Conservation (phyloP, 2,797 vertebrate genomes). For the Odontamblyopus rebecca region DNA sequence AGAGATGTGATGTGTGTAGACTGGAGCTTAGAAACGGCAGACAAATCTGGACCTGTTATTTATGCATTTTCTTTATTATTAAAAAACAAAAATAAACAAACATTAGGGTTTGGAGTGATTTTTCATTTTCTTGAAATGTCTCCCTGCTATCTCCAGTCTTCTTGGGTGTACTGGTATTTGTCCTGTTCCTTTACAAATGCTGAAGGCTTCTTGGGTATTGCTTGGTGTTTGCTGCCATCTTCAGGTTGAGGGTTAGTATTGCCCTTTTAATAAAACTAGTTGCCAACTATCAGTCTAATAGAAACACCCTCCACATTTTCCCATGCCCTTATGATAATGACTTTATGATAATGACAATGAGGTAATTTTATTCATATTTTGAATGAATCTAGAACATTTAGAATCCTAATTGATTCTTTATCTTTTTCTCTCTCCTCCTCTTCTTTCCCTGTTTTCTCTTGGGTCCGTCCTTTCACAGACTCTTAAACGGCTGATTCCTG, state of each 20-base stretch:
- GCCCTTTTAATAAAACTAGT: background rate
- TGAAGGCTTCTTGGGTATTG: constrained; percentile 15
- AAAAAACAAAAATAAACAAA: too few species aligned
- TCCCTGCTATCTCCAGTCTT: background rate
- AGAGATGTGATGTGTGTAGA: background rate
- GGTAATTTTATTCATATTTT: background rate
- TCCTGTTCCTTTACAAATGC: background rate
- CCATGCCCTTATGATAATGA: background rate
- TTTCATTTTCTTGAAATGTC: background rate
- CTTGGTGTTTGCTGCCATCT: constrained; percentile 57
- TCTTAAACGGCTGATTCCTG: constrained; percentile 77
- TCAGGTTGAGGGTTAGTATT: constrained; percentile 38
- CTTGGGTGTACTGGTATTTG: background rate
- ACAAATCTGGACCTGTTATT: background rate
- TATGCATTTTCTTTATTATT: background rate
- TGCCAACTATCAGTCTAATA: background rate
- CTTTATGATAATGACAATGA: background rate
- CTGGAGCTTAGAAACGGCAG: background rate
- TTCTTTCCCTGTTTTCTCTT: constrained; percentile 9
- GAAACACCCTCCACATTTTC: background rate
- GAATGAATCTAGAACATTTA: constrained; percentile 18
- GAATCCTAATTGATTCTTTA: constrained; percentile 46
- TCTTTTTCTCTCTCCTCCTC: constrained; percentile 29
- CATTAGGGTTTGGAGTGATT: background rate
- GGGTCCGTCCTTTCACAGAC: constrained; percentile 52